These are phyloP conservation scores for Phocides pigmalion DNA, from an alignment of 1,140 invertebrate species.

Conservation along the genomic window DNA sequence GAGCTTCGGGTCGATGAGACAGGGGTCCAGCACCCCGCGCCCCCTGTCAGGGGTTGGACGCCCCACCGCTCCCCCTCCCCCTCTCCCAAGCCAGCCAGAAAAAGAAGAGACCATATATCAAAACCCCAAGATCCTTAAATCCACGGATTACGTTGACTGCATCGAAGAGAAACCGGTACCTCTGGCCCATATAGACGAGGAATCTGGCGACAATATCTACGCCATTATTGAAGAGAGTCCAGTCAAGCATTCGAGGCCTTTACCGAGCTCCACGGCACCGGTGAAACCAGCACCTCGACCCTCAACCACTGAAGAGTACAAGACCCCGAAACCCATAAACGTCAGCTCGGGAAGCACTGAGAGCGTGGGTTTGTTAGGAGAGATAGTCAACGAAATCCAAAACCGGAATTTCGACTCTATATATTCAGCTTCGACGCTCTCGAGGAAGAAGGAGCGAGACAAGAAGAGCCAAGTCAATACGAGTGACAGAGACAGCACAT, in stretches of 20 bases:
- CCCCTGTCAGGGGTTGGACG: slow-evolving; percentile 88
- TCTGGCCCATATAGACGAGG: slow-evolving; percentile 86
- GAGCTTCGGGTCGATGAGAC: slow-evolving; percentile 91
- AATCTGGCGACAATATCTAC: slow-evolving; percentile 92
- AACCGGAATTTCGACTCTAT: slow-evolving; percentile 93
- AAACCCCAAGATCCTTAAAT: slow-evolving; percentile 69
- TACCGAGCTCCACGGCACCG: slow-evolving; percentile 47
- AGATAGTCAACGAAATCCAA: slow-evolving; percentile 94
- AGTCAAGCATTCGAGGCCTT: slow-evolving; percentile 59
- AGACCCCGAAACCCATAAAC: slow-evolving; percentile 82
- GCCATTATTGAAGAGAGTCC: slow-evolving; percentile 92
- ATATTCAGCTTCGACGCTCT: slow-evolving; percentile 89
- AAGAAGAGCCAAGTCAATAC: slow-evolving; percentile 64
- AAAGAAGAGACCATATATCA: slow-evolving; percentile 82
- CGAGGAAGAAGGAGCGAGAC: slow-evolving; percentile 87
- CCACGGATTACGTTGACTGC: slow-evolving; percentile 88
- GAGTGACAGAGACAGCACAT: slow-evolving; percentile 69
- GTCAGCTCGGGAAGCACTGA: slow-evolving; percentile 83
- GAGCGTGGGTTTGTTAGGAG: slow-evolving; percentile 89
- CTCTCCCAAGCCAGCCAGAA: slow-evolving; percentile 82
- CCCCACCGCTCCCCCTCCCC: slow-evolving; percentile 86
- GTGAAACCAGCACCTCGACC: slow-evolving; percentile 63
- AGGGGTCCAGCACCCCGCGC: slow-evolving; percentile 85
- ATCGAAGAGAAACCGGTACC: slow-evolving; percentile 86
- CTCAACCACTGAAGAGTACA: slow-evolving; percentile 80